Base-by-base conservation (phyloP, 2,113 vertebrate genomes). In the Zosterops borbonicus region DNA sequence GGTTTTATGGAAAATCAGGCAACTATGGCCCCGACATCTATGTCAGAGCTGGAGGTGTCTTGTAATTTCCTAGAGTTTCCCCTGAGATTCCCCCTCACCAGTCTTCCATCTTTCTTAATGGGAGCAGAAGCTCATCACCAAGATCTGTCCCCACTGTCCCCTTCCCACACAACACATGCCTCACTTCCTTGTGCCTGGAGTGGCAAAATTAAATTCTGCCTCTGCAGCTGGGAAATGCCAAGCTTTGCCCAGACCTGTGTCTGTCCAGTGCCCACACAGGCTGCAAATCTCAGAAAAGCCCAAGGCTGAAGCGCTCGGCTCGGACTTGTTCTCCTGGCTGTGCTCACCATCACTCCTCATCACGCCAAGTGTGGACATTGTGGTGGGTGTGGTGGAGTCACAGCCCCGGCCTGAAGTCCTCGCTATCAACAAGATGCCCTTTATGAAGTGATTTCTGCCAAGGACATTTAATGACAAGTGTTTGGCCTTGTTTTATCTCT, bases 151-250 rank as follows among this genome's bases (percentile, higher is more conserved):
- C 25, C 1, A 1, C 13, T 1, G 1, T n/a, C n/a, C 71, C 39
- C 33, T 73, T 70, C 37, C 52, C 52, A 20, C 14, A 44, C 17
- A 60, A 46, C 0, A 0, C 12, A 11, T 50, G 35, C 39, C 60
- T 53, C 35, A 59, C 8, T n/a, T 88, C 47, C 44, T 79, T 0
- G 0, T 31, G 49, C n/a, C 44, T 74, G 56, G 14, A 31, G n/a
- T 31, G 35, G 65, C 56, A 85, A 94, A 90, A 82, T 21, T 29
- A 82, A 96, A 67, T 39, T 63, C 70, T 82, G 29, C 22, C 65
- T 84, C 31, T 2, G 4, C 35, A 79, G 23, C 37, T 87, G 70
- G 14, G 21, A 79, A 44, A 33, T 7, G 24, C 10, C 19, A 28
- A 22, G 14, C 62, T 93, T 79, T 2, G 31, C 80, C 60, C 56